phyloP scores from a whole-genome alignment of 2,113 vertebrate genomes.

The Calidris pygmaea region DNA sequence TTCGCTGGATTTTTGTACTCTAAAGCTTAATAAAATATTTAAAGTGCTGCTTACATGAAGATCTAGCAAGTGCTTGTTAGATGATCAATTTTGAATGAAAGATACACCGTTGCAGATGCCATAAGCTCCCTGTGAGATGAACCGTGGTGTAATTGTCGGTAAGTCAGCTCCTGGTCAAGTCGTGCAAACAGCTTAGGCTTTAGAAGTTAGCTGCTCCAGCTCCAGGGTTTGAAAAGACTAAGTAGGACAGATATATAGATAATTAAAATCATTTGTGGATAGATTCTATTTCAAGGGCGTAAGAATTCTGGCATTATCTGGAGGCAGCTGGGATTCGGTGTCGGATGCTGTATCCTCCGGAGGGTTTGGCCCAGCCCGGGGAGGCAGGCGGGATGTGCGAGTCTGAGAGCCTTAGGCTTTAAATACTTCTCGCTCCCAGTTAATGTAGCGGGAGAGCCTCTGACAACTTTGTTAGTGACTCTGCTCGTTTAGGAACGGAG shows the following conservation, averaged over 20 bases:
- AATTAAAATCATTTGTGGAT: conserved; percentile 23
- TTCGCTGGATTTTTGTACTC: background rate
- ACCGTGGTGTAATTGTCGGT: background rate
- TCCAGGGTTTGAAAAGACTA: background rate
- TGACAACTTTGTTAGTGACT: conserved; percentile 29
- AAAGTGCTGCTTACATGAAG: background rate
- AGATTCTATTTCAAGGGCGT: conserved; percentile 12
- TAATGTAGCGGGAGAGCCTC: conserved; percentile 14
- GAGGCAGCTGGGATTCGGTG: conserved; percentile 14
- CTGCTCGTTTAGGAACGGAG: background rate
- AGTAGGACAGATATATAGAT: background rate
- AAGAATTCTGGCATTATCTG: background rate
- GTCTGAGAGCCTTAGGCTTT: conserved; percentile 2
- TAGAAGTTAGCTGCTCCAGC: background rate
- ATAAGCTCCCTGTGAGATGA: background rate
- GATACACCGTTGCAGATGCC: background rate
- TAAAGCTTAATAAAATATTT: conserved; percentile 34
- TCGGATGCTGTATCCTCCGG: conserved; percentile 16
- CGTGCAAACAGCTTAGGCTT: background rate
- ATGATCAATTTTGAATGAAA: conserved; percentile 31
- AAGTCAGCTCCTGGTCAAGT: conserved; percentile 8
- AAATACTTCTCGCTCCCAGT: background rate
- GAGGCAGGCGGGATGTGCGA: conserved; percentile 12
- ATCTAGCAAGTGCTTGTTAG: background rate
- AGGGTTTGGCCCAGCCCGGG: background rate